Percentiles rank a stretch among this genome's conserved stretches.
These are phyloP conservation scores for Mizuhopecten yessoensis DNA, from an alignment of 1,140 invertebrate species.

Conservation along the genomic window DNA sequence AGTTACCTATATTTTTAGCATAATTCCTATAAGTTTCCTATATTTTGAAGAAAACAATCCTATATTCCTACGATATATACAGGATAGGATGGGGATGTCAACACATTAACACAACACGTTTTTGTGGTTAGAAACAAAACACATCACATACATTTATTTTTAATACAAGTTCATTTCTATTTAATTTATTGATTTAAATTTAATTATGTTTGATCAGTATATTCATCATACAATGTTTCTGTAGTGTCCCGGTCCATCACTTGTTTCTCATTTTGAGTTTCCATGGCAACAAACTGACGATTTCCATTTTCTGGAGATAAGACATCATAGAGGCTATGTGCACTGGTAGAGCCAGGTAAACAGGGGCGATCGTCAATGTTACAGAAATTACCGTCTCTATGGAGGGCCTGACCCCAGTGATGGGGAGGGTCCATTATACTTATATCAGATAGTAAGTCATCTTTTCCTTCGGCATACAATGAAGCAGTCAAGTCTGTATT, in stretches of 20 bases:
- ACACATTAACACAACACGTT: too few relatives aligned
- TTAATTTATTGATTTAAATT: background rate
- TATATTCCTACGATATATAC: too few relatives aligned
- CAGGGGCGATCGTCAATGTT: background rate
- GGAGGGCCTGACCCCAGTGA: background rate
- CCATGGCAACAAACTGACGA: background rate
- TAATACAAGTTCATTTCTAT: background rate
- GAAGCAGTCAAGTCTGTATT: background rate
- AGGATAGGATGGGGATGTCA: too few relatives aligned
- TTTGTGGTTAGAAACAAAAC: too few relatives aligned
- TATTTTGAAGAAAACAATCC: too few relatives aligned
- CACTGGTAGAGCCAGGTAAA: background rate
- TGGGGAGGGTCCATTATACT: background rate
- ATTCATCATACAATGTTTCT: constrained; percentile 20
- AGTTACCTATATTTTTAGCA: too few relatives aligned
- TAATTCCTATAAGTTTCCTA: too few relatives aligned
- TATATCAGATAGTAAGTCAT: background rate
- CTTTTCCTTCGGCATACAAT: background rate
- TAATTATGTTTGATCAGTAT: background rate
- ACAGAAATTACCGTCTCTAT: background rate
- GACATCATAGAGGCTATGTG: background rate
- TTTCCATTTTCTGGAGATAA: background rate
- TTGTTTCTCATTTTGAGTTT: background rate
- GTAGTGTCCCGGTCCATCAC: background rate
- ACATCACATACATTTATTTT: too few relatives aligned